A percentile compares a stretch with the other conserved stretches of the same genome.
Evolutionary conservation across 1,140 invertebrate species (phyloP).

Genomic region (Drosophila azteca): DNA sequence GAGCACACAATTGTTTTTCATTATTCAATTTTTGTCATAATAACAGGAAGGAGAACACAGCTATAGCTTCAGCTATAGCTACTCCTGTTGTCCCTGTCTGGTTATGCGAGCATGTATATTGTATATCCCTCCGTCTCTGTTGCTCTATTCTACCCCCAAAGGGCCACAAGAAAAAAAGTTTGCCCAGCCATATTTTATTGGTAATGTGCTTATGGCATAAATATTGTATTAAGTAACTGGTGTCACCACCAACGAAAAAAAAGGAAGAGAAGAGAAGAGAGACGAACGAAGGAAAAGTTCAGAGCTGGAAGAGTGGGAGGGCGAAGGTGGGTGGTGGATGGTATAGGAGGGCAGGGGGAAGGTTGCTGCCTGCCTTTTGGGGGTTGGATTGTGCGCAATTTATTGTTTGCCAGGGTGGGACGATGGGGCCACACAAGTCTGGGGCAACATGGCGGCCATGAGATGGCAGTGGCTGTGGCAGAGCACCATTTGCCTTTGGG

Average conservation of each 20-base stretch:
- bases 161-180: slow-evolving; percentile 63
- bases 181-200: slow-evolving; percentile 80
- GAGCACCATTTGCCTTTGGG: slow-evolving; percentile 38
- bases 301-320: slow-evolving; percentile 4
- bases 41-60: slow-evolving; percentile 43
- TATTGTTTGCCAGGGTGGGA: slow-evolving; percentile 57
- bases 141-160: slow-evolving; percentile 24
- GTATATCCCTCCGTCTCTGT: slow-evolving; percentile 17
- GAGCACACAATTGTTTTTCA: slow-evolving; percentile 80
- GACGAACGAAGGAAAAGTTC: slow-evolving; percentile 33
- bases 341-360: background rate
- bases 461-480: background rate
- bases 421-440: slow-evolving; percentile 14
- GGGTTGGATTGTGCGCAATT: slow-evolving; percentile 79
- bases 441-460: slow-evolving; percentile 66
- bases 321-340: slow-evolving; percentile 4
- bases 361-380: slow-evolving; percentile 48
- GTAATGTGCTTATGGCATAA: slow-evolving; percentile 83
- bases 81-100: slow-evolving; percentile 19
- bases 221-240: slow-evolving; percentile 83
- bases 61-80: slow-evolving; percentile 1
- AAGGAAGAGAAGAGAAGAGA: slow-evolving; percentile 3
- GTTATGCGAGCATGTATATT: background rate
- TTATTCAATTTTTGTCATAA: slow-evolving; percentile 80
- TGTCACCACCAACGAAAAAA: slow-evolving; percentile 57